Evolutionary conservation across 92 coral and sea anemone species (phyloP).

Genomic region (Paramuricea clavata): DNA sequence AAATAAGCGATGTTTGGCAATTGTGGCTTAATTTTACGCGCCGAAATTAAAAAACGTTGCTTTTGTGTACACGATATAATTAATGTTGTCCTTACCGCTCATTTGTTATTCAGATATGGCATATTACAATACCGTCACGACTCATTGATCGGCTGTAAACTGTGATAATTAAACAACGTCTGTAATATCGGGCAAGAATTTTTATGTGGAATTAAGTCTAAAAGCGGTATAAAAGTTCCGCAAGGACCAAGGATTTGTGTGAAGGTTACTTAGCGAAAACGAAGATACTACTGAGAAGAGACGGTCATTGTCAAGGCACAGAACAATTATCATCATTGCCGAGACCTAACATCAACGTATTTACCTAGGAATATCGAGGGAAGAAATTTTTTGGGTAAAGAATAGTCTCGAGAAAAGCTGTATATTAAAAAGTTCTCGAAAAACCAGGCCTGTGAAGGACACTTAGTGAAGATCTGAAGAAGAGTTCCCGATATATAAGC

Average conservation of each 20-base stretch:
- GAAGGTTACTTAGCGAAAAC: too few species aligned
- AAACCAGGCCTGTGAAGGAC: too few species aligned
- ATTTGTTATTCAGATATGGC: conserved; percentile 1
- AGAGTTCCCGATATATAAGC: too few species aligned
- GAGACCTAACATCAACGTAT: not conserved
- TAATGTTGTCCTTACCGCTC: not conserved
- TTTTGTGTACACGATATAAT: not conserved
- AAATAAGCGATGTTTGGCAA: not conserved
- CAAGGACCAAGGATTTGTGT: not conserved
- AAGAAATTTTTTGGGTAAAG: too few species aligned
- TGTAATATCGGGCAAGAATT: not conserved
- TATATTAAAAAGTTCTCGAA: too few species aligned
- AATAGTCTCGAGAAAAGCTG: too few species aligned
- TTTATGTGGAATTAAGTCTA: not conserved
- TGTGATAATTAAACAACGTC: not conserved
- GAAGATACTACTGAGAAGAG: too few species aligned
- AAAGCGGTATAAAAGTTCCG: not conserved
- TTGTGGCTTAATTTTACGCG: not conserved
- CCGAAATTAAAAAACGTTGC: not conserved
- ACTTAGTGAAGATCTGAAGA: too few species aligned
- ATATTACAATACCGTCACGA: not conserved
- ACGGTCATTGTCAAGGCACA: not conserved
- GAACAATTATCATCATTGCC: not conserved
- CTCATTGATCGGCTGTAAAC: not conserved
- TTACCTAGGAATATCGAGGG: not conserved